phyloP scores from a whole-genome alignment of 1,140 invertebrate genomes.

The Drepana arcuata region DNA sequence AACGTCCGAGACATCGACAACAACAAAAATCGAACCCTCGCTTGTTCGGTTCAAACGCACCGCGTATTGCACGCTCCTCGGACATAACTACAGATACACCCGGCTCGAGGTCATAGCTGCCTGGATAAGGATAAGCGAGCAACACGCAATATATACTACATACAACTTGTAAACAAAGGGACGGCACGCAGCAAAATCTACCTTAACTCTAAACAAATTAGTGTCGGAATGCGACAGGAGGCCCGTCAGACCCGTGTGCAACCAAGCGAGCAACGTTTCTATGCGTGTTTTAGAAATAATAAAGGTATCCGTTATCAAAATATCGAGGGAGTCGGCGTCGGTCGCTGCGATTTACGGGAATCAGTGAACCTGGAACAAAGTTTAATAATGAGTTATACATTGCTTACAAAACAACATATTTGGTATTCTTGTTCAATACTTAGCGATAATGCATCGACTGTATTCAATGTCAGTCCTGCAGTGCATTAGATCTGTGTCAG shows the following conservation, averaged over 20 bases:
- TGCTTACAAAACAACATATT: too few relatives aligned
- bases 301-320: conserved; percentile 24
- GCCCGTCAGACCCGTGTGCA: conserved; percentile 37
- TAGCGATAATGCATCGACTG: too few relatives aligned
- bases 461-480: too few relatives aligned
- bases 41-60: conserved; percentile 12
- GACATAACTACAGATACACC: too few relatives aligned
- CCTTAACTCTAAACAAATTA: conserved; percentile 51
- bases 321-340: conserved; percentile 18
- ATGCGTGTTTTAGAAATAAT: conserved; percentile 44
- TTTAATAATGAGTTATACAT: too few relatives aligned
- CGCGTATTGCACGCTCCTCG: not conserved
- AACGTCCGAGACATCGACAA: conserved; percentile 15
- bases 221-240: conserved; percentile 53
- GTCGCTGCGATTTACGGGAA: conserved; percentile 11
- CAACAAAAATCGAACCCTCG: conserved; percentile 37
- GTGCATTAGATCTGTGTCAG: too few relatives aligned
- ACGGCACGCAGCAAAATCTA: conserved; percentile 49
- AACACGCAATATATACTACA: conserved; percentile 5
- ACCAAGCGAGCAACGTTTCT: conserved; percentile 36
- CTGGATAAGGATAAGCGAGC: too few relatives aligned
- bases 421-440: too few relatives aligned
- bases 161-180: too few relatives aligned
- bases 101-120: too few relatives aligned
- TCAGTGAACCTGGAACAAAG: conserved; percentile 47